Percentiles rank a stretch among this genome's conserved stretches.
phyloP scores from a whole-genome alignment of 2,113 vertebrate species.

The Syrmaticus mikado region DNA sequence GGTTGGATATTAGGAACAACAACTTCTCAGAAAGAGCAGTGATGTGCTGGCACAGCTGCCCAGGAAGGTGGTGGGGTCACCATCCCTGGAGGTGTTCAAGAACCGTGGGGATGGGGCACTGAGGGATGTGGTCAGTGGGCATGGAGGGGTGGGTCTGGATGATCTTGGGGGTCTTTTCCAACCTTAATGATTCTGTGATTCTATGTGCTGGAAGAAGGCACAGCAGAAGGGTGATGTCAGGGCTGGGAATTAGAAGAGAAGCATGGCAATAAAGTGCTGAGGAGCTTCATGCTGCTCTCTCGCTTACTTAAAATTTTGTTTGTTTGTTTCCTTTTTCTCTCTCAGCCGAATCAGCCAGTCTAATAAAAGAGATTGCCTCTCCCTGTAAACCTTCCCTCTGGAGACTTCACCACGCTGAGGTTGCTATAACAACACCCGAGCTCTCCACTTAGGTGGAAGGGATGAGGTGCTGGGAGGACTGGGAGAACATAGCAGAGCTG shows the following conservation, averaged over 20 bases:
- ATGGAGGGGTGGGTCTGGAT: too few species aligned
- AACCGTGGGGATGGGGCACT: too few species aligned
- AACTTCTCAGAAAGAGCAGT: too few species aligned
- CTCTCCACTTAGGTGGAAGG: constrained; percentile 14
- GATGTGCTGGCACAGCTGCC: too few species aligned
- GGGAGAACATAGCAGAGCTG: background rate
- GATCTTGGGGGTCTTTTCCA: too few species aligned
- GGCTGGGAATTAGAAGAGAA: background rate
- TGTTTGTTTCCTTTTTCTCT: background rate
- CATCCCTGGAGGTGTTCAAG: too few species aligned
- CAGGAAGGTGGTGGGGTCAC: too few species aligned
- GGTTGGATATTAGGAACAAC: too few species aligned
- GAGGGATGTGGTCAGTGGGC: too few species aligned
- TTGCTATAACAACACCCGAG: constrained; percentile 61
- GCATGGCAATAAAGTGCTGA: background rate
- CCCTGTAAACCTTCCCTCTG: constrained; percentile 62
- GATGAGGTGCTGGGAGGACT: background rate
- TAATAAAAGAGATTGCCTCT: constrained; percentile 67
- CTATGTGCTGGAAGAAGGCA: background rate
- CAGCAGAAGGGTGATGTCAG: background rate
- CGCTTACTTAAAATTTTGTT: too few species aligned
- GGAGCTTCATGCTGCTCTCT: background rate
- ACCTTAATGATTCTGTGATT: too few species aligned
- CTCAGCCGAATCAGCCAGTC: constrained; percentile 14
- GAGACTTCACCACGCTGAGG: constrained; percentile 31